Percentiles rank a stretch among this genome's conserved stretches.
phyloP scores from a whole-genome alignment of 2,888 invertebrate genomes.

The Portevinia maculata region DNA sequence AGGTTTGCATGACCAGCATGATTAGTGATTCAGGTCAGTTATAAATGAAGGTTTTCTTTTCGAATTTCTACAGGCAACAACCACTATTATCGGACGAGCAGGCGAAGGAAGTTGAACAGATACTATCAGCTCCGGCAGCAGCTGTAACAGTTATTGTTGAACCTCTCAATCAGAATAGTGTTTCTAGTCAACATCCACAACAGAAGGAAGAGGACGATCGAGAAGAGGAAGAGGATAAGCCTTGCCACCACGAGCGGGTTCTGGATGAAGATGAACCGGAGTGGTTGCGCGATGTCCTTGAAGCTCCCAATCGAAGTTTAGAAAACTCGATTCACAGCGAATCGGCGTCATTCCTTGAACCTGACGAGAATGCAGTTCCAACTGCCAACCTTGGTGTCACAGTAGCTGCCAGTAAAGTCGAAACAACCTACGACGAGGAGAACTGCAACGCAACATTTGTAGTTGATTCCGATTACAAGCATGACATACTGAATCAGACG shows the following conservation, averaged over 20 bases:
- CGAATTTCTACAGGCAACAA: slow-evolving; percentile 86
- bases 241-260: slow-evolving; percentile 54
- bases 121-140: slow-evolving; percentile 86
- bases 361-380: slow-evolving; percentile 43
- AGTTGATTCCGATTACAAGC: slow-evolving; percentile 52
- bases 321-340: slow-evolving; percentile 77
- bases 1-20: slow-evolving; percentile 85
- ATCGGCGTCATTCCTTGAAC: slow-evolving; percentile 57
- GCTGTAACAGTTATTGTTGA: slow-evolving; percentile 78
- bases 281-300: slow-evolving; percentile 85
- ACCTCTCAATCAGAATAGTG: slow-evolving; percentile 72
- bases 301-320: slow-evolving; percentile 83
- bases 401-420: slow-evolving; percentile 76
- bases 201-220: slow-evolving; percentile 33
- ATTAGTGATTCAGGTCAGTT: slow-evolving; percentile 4
- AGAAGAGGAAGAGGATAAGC: slow-evolving; percentile 32
- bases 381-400: slow-evolving; percentile 61
- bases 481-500: slow-evolving; percentile 66
- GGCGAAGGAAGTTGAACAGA: slow-evolving; percentile 93
- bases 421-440: slow-evolving; percentile 77
- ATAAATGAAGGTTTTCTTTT: slow-evolving; percentile 25
- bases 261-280: slow-evolving; percentile 84
- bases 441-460: slow-evolving; percentile 74
- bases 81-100: slow-evolving; percentile 93
- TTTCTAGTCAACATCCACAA: slow-evolving; percentile 63